These are phyloP conservation scores for Mustelus asterias DNA, from an alignment of 2,113 vertebrate species.

Conservation along the genomic window DNA sequence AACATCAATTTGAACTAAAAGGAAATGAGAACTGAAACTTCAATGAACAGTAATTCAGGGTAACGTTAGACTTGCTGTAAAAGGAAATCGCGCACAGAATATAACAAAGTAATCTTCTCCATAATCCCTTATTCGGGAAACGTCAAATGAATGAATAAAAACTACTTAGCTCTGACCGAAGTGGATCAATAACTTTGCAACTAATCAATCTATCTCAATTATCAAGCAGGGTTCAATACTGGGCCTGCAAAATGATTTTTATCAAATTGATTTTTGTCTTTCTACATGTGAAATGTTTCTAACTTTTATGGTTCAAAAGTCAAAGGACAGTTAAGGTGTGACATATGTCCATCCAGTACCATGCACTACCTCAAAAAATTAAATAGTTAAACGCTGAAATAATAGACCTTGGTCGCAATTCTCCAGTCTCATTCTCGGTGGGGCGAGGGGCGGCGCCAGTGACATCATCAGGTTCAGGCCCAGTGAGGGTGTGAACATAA, in stretches of 20 bases:
- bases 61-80: neutral
- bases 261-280: constrained; percentile 14
- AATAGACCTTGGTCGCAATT: neutral
- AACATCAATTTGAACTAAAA: neutral
- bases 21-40: neutral
- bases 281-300: neutral
- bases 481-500: too few relatives aligned
- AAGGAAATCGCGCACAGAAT: neutral
- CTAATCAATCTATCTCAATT: neutral
- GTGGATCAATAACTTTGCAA: constrained; percentile 17
- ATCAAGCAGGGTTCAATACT: neutral
- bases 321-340: neutral
- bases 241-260: neutral
- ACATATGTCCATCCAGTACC: neutral
- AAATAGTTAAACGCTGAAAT: neutral
- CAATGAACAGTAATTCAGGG: neutral
- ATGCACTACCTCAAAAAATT: neutral
- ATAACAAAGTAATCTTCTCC: neutral
- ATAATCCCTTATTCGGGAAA: neutral
- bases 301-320: neutral
- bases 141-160: neutral
- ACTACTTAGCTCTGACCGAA: neutral
- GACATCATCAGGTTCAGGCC: too few relatives aligned
- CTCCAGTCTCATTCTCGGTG: too few relatives aligned
- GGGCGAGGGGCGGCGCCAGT: too few relatives aligned